phyloP scores from a whole-genome alignment of 2,113 vertebrate species.

The Balaeniceps rex region DNA sequence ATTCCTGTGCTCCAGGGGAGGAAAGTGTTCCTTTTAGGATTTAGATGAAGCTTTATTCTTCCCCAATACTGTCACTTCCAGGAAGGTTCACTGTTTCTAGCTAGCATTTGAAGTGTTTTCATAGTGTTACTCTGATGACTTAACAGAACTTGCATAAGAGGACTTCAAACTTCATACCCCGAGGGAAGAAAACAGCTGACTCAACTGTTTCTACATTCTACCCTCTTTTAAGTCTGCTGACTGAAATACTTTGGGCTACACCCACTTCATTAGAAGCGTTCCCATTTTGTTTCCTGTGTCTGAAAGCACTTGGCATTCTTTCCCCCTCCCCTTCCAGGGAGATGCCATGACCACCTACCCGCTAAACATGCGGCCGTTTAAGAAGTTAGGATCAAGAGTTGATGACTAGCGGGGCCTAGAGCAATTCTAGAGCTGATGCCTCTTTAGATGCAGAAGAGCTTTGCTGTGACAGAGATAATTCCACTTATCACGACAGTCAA shows the following conservation, averaged over 20 bases:
- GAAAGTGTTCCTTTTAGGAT: neutral
- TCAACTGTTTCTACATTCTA: neutral
- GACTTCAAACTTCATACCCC: constrained; percentile 43
- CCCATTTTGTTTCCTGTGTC: constrained; percentile 30
- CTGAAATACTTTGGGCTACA: constrained; percentile 18
- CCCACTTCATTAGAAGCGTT: constrained; percentile 12
- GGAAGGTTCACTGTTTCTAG: neutral
- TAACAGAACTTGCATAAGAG: constrained; percentile 29
- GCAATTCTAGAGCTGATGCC: neutral
- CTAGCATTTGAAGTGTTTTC: neutral
- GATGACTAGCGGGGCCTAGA: neutral
- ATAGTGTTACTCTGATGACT: neutral
- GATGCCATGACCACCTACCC: neutral
- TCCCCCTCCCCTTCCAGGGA: neutral
- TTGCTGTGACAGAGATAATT: neutral
- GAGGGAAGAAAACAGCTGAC: constrained; percentile 37
- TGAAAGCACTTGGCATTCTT: neutral
- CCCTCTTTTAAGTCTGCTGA: constrained; percentile 5
- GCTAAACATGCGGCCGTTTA: rapidly evolving
- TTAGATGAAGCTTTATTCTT: neutral
- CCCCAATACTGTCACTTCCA: neutral
- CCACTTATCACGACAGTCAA: neutral
- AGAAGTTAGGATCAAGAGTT: neutral
- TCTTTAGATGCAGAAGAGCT: neutral
- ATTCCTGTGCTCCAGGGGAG: neutral